phyloP scores from a whole-genome alignment of 1,140 invertebrate genomes.

The Drosophila miranda region DNA sequence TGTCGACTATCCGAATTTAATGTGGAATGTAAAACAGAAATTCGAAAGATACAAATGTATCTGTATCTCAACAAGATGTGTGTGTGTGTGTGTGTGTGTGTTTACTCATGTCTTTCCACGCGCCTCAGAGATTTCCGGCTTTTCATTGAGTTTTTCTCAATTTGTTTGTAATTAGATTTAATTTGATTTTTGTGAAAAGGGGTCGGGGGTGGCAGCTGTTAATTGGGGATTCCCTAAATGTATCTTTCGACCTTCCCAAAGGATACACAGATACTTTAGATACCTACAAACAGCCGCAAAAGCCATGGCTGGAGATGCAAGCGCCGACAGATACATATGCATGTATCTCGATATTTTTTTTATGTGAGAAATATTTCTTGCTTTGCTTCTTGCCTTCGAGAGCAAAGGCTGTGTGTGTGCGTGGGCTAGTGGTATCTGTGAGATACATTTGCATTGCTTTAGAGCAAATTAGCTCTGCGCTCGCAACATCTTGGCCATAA shows the following conservation, averaged over 20 bases:
- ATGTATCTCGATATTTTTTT: not conserved
- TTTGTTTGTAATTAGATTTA: slow-evolving; percentile 29
- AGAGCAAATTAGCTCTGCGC: slow-evolving; percentile 2
- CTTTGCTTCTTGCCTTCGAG: not conserved
- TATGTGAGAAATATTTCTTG: slow-evolving; percentile 39
- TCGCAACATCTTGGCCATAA: too few species aligned
- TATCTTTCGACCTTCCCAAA: not conserved
- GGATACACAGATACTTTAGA: not conserved
- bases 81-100: slow-evolving; percentile 4
- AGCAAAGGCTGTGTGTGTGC: slow-evolving; percentile 12
- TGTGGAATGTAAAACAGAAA: too few species aligned
- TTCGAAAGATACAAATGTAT: too few species aligned
- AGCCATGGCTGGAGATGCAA: slow-evolving; percentile 6
- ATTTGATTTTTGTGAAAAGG: not conserved
- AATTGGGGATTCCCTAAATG: slow-evolving; percentile 2
- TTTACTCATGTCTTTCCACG: slow-evolving; percentile 18
- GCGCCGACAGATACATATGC: slow-evolving; percentile 1
- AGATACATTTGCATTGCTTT: slow-evolving; percentile 58
- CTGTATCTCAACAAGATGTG: too few species aligned
- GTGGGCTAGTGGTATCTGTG: slow-evolving; percentile 14
- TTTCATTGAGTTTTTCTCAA: slow-evolving; percentile 28
- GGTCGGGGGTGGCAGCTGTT: too few species aligned
- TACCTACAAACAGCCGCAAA: slow-evolving; percentile 10
- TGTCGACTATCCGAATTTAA: too few species aligned
- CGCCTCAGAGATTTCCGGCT: slow-evolving; percentile 17